Evolutionary conservation across 23 tunicate species (phyloP).

Genomic region (Ciona savignyi): DNA sequence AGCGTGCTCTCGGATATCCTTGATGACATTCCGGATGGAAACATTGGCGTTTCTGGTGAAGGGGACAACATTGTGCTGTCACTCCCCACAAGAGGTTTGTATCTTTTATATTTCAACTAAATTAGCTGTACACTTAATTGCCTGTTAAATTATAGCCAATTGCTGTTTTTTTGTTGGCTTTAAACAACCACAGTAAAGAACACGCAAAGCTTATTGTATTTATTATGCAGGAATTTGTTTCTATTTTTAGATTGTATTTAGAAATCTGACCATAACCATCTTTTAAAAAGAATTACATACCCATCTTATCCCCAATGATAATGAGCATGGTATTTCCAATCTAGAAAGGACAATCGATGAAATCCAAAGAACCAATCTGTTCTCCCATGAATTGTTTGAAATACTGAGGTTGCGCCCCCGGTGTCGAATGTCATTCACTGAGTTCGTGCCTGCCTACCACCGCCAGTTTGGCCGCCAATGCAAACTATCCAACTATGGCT

Average conservation of each 20-base stretch:
- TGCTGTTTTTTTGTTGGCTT: too few relatives aligned
- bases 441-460: conserved; percentile 81
- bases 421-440: conserved; percentile 58
- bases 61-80: conserved; percentile 63
- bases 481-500: conserved; percentile 66
- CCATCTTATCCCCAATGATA: too few relatives aligned
- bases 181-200: too few relatives aligned
- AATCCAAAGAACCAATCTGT: conserved; percentile 35
- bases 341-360: conserved; percentile 68
- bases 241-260: too few relatives aligned
- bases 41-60: conserved; percentile 47
- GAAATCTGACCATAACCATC: too few relatives aligned
- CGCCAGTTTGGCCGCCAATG: conserved; percentile 84
- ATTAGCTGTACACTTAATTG: too few relatives aligned
- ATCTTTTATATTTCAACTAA: too few relatives aligned
- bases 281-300: too few relatives aligned
- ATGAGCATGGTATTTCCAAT: too few relatives aligned
- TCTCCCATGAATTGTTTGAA: conserved; percentile 54
- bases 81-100: conserved; percentile 52
- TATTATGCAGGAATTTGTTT: too few relatives aligned
- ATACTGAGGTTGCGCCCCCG: conserved; percentile 37
- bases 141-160: too few relatives aligned
- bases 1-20: conserved; percentile 61
- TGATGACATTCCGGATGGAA: conserved; percentile 83
- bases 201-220: too few relatives aligned